A percentile compares a stretch with the other conserved stretches of the same genome.
phyloP scores from a whole-genome alignment of 92 coral and sea anemone species.

The Heteractis magnifica region DNA sequence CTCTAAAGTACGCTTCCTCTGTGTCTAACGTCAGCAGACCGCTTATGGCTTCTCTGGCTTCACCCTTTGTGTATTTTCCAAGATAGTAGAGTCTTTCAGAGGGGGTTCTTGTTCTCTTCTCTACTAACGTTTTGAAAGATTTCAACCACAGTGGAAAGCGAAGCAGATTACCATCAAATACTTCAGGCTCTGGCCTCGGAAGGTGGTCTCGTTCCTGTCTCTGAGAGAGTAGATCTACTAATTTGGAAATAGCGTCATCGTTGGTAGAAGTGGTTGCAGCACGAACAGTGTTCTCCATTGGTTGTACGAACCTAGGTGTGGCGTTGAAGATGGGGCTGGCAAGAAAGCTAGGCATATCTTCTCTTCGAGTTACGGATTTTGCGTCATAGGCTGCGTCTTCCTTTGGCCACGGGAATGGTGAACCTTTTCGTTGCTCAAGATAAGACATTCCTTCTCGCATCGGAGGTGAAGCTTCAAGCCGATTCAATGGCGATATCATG shows the following conservation, averaged over 20 bases:
- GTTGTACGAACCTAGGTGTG: too few relatives aligned
- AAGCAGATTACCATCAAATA: slow-evolving; percentile 15
- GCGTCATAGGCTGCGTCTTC: too few relatives aligned
- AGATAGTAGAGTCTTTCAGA: slow-evolving; percentile 14
- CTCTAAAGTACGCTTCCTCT: slow-evolving; percentile 18
- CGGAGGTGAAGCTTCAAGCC: too few relatives aligned
- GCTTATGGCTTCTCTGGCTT: slow-evolving; percentile 7
- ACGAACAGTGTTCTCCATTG: too few relatives aligned
- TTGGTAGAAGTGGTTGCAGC: neutral
- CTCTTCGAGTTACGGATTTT: too few relatives aligned
- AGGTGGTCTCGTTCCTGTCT: slow-evolving; percentile 12
- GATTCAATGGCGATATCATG: too few relatives aligned
- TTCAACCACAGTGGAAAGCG: slow-evolving; percentile 24
- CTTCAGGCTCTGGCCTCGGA: slow-evolving; percentile 23
- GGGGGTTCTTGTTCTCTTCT: too few relatives aligned
- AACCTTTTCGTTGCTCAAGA: too few relatives aligned
- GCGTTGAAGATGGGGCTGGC: too few relatives aligned
- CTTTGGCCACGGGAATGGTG: too few relatives aligned
- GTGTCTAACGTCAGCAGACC: slow-evolving; percentile 19
- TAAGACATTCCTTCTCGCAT: too few relatives aligned
- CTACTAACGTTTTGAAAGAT: slow-evolving; percentile 15
- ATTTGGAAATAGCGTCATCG: slow-evolving; percentile 10
- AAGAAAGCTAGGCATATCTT: too few relatives aligned
- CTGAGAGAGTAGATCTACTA: slow-evolving; percentile 23
- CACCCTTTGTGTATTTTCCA: neutral